Conservation (phyloP, 2,888 invertebrate species). For the Agonopterix heracliana region DNA sequence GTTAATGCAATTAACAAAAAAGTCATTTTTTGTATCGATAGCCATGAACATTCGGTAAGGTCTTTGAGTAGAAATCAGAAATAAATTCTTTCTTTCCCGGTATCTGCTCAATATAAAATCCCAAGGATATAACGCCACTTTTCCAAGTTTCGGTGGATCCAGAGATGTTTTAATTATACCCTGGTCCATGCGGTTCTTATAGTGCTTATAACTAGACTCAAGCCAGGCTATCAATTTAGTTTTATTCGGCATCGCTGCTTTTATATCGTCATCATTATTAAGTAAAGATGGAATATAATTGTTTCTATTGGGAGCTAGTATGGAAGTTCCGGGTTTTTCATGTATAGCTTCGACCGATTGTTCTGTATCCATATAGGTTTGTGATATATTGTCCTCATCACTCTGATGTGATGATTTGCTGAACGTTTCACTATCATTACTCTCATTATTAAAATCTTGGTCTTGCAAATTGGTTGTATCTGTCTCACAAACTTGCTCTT, state of each 20-base stretch:
- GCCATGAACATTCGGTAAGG: constrained; percentile 60
- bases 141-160: constrained; percentile 43
- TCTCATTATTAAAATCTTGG: too few relatives aligned
- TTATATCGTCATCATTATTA: neutral
- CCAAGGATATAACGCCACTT: constrained; percentile 51
- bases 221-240: constrained; percentile 49
- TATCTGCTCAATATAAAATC: constrained; percentile 55
- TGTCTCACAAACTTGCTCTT: too few relatives aligned
- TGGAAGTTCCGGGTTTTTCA: too few relatives aligned
- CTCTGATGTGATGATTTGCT: too few relatives aligned
- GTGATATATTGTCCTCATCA: too few relatives aligned
- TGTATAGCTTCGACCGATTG: too few relatives aligned
- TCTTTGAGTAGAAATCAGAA: constrained; percentile 41
- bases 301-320: too few relatives aligned
- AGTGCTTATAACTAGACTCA: constrained; percentile 48
- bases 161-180: constrained; percentile 37
- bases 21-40: constrained; percentile 33
- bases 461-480: too few relatives aligned
- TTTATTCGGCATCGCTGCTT: constrained; percentile 15
- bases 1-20: constrained; percentile 50
- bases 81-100: constrained; percentile 49
- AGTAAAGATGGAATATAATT: too few relatives aligned
- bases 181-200: constrained; percentile 35
- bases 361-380: too few relatives aligned
- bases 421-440: too few relatives aligned